A percentile compares a stretch with the other conserved stretches of the same genome.
Conservation (phyloP, 2,888 invertebrate species). For the Tromatobia lineatoria region DNA sequence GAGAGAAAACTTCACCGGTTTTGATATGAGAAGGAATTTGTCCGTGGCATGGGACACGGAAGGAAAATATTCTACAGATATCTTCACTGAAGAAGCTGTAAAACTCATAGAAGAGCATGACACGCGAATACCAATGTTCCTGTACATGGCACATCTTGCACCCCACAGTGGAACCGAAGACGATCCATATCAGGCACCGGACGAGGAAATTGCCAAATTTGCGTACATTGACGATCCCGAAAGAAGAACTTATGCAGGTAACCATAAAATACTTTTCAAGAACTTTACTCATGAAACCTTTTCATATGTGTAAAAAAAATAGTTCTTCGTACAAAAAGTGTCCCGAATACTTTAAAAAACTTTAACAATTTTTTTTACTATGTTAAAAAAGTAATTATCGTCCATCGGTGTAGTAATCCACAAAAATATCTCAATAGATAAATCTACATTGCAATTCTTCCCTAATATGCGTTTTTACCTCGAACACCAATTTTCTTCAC, state of each 20-base stretch:
- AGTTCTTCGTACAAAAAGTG: too few species aligned
- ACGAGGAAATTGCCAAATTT: slow-evolving; percentile 90
- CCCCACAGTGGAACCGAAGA: slow-evolving; percentile 89
- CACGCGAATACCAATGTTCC: slow-evolving; percentile 87
- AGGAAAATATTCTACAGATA: slow-evolving; percentile 89
- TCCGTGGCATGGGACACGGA: slow-evolving; percentile 86
- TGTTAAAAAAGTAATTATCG: neutral
- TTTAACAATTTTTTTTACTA: too few species aligned
- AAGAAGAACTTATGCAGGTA: slow-evolving; percentile 90
- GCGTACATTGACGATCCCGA: slow-evolving; percentile 89
- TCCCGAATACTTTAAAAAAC: too few species aligned
- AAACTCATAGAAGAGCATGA: slow-evolving; percentile 87
- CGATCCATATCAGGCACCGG: slow-evolving; percentile 90
- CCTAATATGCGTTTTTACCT: neutral
- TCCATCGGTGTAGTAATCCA: neutral
- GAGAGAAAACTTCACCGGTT: slow-evolving; percentile 85
- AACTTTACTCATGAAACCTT: neutral
- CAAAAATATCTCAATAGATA: slow-evolving; percentile 26
- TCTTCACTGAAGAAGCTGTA: slow-evolving; percentile 90
- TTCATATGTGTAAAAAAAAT: too few species aligned
- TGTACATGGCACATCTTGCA: slow-evolving; percentile 90
- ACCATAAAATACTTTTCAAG: slow-evolving; percentile 27
- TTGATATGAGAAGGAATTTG: slow-evolving; percentile 89
- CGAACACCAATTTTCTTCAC: neutral
- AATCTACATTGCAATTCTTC: neutral